Base-by-base conservation (phyloP, 1,140 invertebrate species). In the Leucophenga varia region DNA sequence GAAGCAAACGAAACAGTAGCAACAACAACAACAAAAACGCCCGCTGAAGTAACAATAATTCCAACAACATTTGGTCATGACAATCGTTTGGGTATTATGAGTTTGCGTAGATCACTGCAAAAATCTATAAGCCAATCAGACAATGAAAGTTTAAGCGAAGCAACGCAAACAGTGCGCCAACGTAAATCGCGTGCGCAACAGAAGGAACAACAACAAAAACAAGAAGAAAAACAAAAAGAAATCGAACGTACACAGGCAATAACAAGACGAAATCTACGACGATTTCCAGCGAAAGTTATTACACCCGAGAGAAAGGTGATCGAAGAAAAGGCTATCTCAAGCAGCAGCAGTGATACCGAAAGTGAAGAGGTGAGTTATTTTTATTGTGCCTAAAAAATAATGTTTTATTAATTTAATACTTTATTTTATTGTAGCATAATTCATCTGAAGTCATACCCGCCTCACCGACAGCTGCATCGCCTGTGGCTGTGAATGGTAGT, bases 61-160 rank as follows among this genome's bases (percentile, higher is more conserved):
- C 32, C 71, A 3, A 72, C 70, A 4, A 72, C 69, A 2, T 72
- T 44, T 43, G 70, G 70, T 0, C 44, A 38, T 2, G 49, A 64
- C 0, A 72, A 72, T 42, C 30, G 37, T 10, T 44, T 68, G 2
- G 60, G 53, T 1, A 25, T 64, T 9, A 53, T 52, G 18, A 49
- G 50, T 32, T 22, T 74, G 25, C 57, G 71, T 0, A 59, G 67
- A 21, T 72, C 71, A 2, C 20, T 73, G 25, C 52, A 59, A 25
- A 57, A 43, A n/a, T 55, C 55, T 10, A 54, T 60, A 7, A 64
- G 52, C 13, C 51, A 57, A 12, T 57, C 61, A n/a, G 52, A 61
- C 17, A 46, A 25, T 2, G 58, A 67, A 8, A 55, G 28, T 20
- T 25, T 52, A 1, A 50, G 55, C 13, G 47, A 42, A 0, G 35